These are phyloP conservation scores for Calonectris borealis DNA, from an alignment of 2,113 vertebrate species.

Conservation along the genomic window DNA sequence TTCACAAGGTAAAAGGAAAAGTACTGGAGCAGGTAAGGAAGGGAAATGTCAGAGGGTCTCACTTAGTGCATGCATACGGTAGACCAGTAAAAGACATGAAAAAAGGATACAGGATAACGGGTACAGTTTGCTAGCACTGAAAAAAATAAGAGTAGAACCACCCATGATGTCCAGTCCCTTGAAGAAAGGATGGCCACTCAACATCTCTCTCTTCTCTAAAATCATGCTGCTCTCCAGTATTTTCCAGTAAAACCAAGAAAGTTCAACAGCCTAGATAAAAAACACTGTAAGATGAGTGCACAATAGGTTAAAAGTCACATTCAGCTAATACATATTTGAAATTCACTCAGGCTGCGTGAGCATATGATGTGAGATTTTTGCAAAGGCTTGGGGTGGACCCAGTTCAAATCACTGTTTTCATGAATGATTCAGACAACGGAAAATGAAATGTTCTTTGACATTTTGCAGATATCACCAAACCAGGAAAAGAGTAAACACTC, in stretches of 20 bases:
- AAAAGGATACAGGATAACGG: not conserved
- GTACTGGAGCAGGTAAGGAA: not conserved
- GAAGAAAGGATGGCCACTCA: not conserved
- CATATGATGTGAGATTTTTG: not conserved
- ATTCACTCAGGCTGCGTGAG: not conserved
- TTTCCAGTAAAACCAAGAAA: not conserved
- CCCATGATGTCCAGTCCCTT: not conserved
- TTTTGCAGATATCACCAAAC: not conserved
- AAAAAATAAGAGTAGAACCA: not conserved
- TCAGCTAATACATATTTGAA: not conserved
- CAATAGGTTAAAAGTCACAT: not conserved
- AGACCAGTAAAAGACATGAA: not conserved
- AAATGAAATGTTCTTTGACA: not conserved
- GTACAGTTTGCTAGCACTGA: not conserved
- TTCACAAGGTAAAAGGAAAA: not conserved
- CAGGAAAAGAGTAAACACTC: not conserved
- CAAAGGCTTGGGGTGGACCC: not conserved
- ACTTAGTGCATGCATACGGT: accelerated
- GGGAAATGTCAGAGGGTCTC: not conserved
- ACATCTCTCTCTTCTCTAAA: not conserved
- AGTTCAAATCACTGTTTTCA: not conserved
- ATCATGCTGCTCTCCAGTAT: not conserved
- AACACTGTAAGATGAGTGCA: not conserved
- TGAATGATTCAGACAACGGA: not conserved
- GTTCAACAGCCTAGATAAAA: not conserved